Conservation (phyloP, 2,888 invertebrate species). For the Oconnorella tubifera region DNA sequence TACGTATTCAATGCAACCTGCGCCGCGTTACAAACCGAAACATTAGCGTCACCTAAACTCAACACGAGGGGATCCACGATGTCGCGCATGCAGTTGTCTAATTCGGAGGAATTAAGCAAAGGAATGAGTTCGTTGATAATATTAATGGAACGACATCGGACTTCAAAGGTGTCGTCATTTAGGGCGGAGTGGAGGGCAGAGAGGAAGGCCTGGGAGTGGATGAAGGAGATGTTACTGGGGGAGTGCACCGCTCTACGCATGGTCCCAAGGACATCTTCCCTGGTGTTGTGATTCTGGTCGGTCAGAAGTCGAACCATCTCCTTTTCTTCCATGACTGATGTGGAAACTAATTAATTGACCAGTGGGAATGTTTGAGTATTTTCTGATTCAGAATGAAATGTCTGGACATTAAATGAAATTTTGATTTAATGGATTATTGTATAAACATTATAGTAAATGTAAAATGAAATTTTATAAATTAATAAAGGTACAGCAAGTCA, state of each 20-base stretch:
- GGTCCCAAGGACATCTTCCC: not conserved
- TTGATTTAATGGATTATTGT: no score
- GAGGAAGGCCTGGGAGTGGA: constrained; percentile 37
- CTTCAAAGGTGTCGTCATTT: constrained; percentile 57
- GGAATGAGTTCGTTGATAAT: constrained; percentile 50
- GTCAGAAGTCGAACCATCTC: constrained; percentile 1
- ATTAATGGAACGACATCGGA: constrained; percentile 57
- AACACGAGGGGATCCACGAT: constrained; percentile 54
- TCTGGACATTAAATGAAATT: no score
- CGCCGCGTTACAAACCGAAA: constrained; percentile 52
- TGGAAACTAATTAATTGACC: no score
- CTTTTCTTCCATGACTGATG: not conserved
- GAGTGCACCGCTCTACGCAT: not conserved
- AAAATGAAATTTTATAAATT: no score
- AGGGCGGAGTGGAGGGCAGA: constrained; percentile 54
- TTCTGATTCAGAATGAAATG: no score
- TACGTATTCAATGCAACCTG: constrained; percentile 58
- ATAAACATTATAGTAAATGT: no score
- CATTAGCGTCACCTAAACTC: constrained; percentile 52
- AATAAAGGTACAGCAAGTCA: no score
- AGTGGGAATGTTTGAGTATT: no score
- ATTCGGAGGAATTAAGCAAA: constrained; percentile 46
- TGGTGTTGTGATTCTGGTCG: not conserved
- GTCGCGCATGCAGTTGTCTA: constrained; percentile 54
- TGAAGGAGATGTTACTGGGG: not conserved